A percentile compares a stretch with the other conserved stretches of the same genome.
phyloP scores from a whole-genome alignment of 2,888 invertebrate species.

The Alloscopus bannaensis region DNA sequence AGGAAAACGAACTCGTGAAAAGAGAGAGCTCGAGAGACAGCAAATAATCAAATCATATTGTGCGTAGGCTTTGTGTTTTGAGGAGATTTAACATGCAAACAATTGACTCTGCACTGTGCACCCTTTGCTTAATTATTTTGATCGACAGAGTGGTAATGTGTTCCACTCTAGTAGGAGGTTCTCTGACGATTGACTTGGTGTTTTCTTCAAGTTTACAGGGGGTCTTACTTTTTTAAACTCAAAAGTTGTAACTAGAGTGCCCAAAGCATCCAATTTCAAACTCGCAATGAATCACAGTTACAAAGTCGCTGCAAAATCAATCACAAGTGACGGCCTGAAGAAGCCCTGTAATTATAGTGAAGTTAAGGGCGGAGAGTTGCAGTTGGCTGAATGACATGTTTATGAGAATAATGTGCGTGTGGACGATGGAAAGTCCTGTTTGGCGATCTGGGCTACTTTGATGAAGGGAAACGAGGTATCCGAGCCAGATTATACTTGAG shows the following conservation, averaged over 20 bases:
- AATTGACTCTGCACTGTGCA: constrained; percentile 10
- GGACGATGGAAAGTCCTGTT: constrained; percentile 34
- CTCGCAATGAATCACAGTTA: neutral
- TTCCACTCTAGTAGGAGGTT: too few relatives aligned
- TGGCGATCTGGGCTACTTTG: constrained; percentile 9
- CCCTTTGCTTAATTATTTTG: constrained; percentile 31
- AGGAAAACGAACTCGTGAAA: constrained; percentile 37
- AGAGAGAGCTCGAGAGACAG: constrained; percentile 31
- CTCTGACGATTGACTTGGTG: constrained; percentile 34
- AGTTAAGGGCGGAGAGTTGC: constrained; percentile 45
- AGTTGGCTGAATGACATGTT: constrained; percentile 37
- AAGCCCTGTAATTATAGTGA: constrained; percentile 51
- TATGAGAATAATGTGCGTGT: constrained; percentile 33
- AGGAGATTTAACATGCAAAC: constrained; percentile 14
- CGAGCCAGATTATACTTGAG: too few relatives aligned
- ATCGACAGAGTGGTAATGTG: constrained; percentile 8
- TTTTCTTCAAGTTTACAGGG: constrained; percentile 47
- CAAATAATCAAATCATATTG: constrained; percentile 51
- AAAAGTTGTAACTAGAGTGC: constrained; percentile 7
- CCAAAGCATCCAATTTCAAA: neutral
- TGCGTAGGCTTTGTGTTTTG: constrained; percentile 49
- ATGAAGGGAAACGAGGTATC: neutral
- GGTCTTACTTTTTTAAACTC: constrained; percentile 28
- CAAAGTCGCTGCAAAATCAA: constrained; percentile 37
- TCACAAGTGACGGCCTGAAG: constrained; percentile 46